phyloP scores from a whole-genome alignment of 2,888 invertebrate genomes.

The Eretmocerus hayati region DNA sequence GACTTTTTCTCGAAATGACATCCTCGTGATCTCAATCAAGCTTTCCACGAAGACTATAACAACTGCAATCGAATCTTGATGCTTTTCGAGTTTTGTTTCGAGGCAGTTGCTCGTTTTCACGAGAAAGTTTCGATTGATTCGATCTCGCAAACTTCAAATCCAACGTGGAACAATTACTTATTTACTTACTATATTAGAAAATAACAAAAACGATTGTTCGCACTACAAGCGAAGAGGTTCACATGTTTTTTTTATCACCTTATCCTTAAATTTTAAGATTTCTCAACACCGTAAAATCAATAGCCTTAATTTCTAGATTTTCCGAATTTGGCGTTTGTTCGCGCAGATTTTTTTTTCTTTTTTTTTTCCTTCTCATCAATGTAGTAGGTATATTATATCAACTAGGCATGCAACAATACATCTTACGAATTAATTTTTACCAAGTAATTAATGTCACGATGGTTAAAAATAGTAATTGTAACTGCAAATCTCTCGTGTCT shows the following conservation, averaged over 20 bases:
- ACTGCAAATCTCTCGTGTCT: slow-evolving; percentile 24
- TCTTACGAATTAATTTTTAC: slow-evolving; percentile 34
- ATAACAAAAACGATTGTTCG: slow-evolving; percentile 34
- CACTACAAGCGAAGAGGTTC: slow-evolving; percentile 32
- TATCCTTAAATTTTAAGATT: slow-evolving; percentile 16
- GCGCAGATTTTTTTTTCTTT: slow-evolving; percentile 7
- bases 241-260: slow-evolving; percentile 17
- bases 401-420: slow-evolving; percentile 45
- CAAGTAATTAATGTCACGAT: slow-evolving; percentile 23
- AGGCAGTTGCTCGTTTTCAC: too few species aligned
- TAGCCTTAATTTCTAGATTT: slow-evolving; percentile 14
- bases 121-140: not conserved
- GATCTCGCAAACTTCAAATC: not conserved
- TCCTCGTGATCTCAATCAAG: slow-evolving; percentile 3
- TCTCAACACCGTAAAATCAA: slow-evolving; percentile 17
- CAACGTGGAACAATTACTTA: not conserved
- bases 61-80: not conserved
- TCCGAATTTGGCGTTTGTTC: slow-evolving; percentile 19
- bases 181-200: slow-evolving; percentile 24
- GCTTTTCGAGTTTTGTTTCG: slow-evolving; percentile 3
- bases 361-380: slow-evolving; percentile 4
- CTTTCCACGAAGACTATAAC: too few species aligned
- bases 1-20: slow-evolving; percentile 8
- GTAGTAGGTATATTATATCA: slow-evolving; percentile 28
- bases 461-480: slow-evolving; percentile 40